phyloP scores from a whole-genome alignment of 2,797 vertebrate genomes.

The Eutrigla gurnardus region DNA sequence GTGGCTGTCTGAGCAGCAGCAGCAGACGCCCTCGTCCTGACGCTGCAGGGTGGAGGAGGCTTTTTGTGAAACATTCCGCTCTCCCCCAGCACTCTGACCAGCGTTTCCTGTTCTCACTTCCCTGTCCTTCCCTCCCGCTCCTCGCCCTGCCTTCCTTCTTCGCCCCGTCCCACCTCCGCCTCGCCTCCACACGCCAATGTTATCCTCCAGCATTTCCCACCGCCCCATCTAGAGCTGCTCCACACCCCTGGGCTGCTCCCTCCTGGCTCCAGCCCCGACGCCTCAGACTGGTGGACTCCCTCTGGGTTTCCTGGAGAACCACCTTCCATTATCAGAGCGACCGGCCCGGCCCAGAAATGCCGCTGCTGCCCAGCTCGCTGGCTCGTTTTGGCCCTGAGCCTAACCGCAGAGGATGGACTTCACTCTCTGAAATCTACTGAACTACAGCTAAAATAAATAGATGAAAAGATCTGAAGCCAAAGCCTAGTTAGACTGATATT shows the following conservation, averaged over 20 bases:
- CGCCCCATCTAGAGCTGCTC: constrained; percentile 39
- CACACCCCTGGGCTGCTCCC: constrained; percentile 38
- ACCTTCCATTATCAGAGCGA: constrained; percentile 85
- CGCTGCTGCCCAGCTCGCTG: constrained; percentile 41
- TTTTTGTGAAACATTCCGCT: constrained; percentile 89
- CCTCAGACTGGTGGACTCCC: constrained; percentile 84
- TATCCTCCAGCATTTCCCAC: constrained; percentile 70
- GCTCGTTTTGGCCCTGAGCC: not conserved
- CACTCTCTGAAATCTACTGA: constrained; percentile 6
- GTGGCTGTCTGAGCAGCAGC: constrained; percentile 46
- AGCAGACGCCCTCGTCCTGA: constrained; percentile 85
- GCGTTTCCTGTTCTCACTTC: constrained; percentile 87
- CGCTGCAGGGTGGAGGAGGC: constrained; percentile 78
- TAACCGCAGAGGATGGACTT: constrained; percentile 15
- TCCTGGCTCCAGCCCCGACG: constrained; percentile 26
- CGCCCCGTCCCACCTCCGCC: constrained; percentile 26
- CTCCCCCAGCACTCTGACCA: constrained; percentile 73
- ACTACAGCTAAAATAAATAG: constrained; percentile 6
- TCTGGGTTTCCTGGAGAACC: constrained; percentile 83
- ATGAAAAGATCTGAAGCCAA: not conserved
- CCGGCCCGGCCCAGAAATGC: constrained; percentile 48
- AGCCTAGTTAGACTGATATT: not conserved
- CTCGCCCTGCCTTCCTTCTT: constrained; percentile 45
- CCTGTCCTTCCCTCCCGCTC: constrained; percentile 55
- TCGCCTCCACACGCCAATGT: constrained; percentile 40